These are phyloP conservation scores for Orussus abietinus DNA, from an alignment of 1,140 invertebrate species.

Conservation along the genomic window DNA sequence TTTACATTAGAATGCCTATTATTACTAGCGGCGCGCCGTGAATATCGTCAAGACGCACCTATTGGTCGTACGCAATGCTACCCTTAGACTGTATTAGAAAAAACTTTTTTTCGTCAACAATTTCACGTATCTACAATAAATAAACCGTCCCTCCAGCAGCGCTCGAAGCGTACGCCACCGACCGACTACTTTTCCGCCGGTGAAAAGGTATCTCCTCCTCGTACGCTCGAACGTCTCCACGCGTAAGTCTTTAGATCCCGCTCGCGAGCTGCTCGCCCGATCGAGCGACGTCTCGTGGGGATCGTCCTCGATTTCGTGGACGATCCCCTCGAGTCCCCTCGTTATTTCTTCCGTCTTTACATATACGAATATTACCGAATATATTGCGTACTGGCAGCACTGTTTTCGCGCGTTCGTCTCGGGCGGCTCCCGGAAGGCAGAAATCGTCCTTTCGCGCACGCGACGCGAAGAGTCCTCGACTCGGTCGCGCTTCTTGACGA, in stretches of 20 bases:
- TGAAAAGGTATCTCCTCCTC: neutral
- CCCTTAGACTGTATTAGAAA: slow-evolving; percentile 47
- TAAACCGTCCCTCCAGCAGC: too few relatives aligned
- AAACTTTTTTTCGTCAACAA: slow-evolving; percentile 46
- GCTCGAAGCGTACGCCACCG: too few relatives aligned
- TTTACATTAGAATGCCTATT: slow-evolving; percentile 46
- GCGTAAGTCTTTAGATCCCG: too few relatives aligned
- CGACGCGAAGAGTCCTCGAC: too few relatives aligned
- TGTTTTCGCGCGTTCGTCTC: slow-evolving; percentile 25
- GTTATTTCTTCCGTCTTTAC: slow-evolving; percentile 17
- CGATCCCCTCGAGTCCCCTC: slow-evolving; percentile 2
- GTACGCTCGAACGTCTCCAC: neutral
- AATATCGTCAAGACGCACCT: slow-evolving; percentile 30
- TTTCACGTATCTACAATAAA: slow-evolving; percentile 43
- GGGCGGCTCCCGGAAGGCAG: slow-evolving; percentile 9
- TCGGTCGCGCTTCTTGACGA: too few relatives aligned
- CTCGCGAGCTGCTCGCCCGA: too few relatives aligned
- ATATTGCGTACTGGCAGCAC: slow-evolving; percentile 44
- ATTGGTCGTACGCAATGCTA: slow-evolving; percentile 51
- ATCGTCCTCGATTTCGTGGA: too few relatives aligned
- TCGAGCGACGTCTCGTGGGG: too few relatives aligned
- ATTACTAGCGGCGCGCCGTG: slow-evolving; percentile 38
- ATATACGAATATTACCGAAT: slow-evolving; percentile 33
- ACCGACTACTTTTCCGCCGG: too few relatives aligned
- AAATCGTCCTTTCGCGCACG: too few relatives aligned